Evolutionary conservation across 2,113 vertebrate species (phyloP), one percentile per base, ranked within the genome.

Genomic region (Hoplias malabaricus): DNA sequence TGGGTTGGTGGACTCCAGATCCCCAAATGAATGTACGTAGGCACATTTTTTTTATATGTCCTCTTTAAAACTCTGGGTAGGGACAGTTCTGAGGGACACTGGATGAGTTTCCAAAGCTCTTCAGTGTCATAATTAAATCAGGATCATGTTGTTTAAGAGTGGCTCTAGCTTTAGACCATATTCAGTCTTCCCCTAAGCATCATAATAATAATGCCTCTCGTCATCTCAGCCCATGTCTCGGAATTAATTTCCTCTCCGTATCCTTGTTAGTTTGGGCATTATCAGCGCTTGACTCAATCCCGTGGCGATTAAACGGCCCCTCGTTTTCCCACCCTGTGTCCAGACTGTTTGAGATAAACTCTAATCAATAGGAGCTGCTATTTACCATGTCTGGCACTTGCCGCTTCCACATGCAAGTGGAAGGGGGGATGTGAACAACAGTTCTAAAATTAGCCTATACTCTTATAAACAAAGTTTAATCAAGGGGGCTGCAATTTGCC

Each of bases 311-410:
- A 83, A 82, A 67, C 34, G 25, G 57, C 75, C 50, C 76, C 21
- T 5, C 50, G n/a, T 31, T 27, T 67, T 53, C 77, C 57, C 13
- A 10, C 69, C 73, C 65, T 43, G 68, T 5, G 16, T 36, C 69
- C 19, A 65, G 31, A 62, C 65, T 62, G 63, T 38, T 36, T 25
- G 59, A 4, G 53, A 65, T 68, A 70, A 78, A 79, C 43, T 57
- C 36, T 34, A 46, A 82, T 80, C 80, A 79, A 82, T 84, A 78
- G 23, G 23, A 5, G 4, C 38, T 80, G 82, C 74, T 79, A 75
- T 84, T 84, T 84, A 57, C 56, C 53, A 66, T 70, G 78, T 56
- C 74, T 77, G 54, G 56, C 66, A 50, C 62, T 50, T 48, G 77
- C 75, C 69, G 57, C 29, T 69, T 27, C 38, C 11, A 11, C 56